A percentile compares a stretch with the other conserved stretches of the same genome.
phyloP scores from a whole-genome alignment of 30 jellyfish, hydroid and myxozoan species.

The Aurelia aurita region DNA sequence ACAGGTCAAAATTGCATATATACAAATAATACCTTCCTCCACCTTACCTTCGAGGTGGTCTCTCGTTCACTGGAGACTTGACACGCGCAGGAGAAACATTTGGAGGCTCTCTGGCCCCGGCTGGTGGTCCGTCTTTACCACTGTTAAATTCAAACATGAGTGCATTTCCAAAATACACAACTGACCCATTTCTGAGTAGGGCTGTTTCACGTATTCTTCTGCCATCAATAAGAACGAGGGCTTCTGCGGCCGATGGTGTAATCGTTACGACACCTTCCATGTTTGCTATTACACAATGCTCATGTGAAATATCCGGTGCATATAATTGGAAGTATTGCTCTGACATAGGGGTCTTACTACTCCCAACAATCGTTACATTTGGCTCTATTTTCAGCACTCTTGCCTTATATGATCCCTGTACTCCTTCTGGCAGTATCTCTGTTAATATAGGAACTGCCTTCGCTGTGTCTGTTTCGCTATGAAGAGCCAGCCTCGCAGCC shows the following conservation, averaged over 20 bases:
- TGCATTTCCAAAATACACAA: conserved; percentile 79
- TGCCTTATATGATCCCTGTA: conserved; percentile 67
- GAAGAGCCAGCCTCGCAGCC: conserved; percentile 67
- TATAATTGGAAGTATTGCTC: conserved; percentile 85
- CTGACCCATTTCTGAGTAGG: conserved; percentile 69
- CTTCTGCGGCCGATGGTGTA: conserved; percentile 92
- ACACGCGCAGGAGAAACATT: not conserved
- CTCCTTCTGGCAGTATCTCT: conserved; percentile 82
- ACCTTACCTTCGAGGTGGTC: not conserved
- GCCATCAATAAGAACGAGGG: conserved; percentile 84
- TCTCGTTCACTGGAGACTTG: not conserved
- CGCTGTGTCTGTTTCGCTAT: conserved; percentile 38
- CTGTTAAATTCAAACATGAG: conserved; percentile 64
- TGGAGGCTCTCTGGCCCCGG: not conserved
- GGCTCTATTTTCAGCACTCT: conserved; percentile 67
- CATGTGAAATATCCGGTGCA: conserved; percentile 78
- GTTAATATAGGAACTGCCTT: conserved; percentile 75
- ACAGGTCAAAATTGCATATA: too few relatives aligned
- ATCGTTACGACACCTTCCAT: conserved; percentile 90
- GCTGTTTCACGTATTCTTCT: conserved; percentile 79
- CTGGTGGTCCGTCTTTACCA: not conserved
- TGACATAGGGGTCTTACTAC: conserved; percentile 69
- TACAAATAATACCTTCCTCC: too few relatives aligned
- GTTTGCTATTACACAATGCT: conserved; percentile 91
- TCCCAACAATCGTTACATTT: conserved; percentile 88